A percentile compares a stretch with the other conserved stretches of the same genome.
Evolutionary conservation across 2,113 vertebrate genomes (phyloP).

Genomic region (Lagopus leucura): DNA sequence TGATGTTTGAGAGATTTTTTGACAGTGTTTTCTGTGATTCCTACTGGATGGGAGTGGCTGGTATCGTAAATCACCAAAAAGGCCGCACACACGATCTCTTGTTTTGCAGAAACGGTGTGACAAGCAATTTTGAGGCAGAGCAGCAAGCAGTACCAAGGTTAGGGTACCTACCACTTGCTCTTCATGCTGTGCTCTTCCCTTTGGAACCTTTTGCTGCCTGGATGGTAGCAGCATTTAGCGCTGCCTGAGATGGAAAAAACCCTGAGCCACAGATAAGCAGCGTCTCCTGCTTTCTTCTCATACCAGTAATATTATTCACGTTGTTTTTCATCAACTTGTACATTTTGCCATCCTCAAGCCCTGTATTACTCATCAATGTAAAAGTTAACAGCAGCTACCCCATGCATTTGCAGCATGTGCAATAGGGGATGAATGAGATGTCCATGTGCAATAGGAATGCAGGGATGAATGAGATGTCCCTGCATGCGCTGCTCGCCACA

Average conservation of each 20-base stretch:
- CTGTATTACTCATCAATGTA: background rate
- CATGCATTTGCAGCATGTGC: rapidly evolving
- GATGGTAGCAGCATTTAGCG: background rate
- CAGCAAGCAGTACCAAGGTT: background rate
- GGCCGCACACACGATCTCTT: rapidly evolving
- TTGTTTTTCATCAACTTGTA: background rate
- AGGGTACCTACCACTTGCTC: background rate
- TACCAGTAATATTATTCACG: rapidly evolving
- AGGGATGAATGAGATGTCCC: background rate
- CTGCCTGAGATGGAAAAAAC: background rate
- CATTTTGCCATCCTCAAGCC: background rate
- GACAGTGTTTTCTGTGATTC: background rate
- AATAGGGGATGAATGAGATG: background rate
- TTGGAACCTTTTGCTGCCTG: background rate
- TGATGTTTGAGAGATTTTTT: background rate
- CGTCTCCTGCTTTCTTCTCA: background rate
- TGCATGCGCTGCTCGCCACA: background rate
- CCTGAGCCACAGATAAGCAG: background rate
- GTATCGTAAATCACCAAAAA: background rate
- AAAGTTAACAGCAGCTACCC: background rate
- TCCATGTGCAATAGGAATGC: background rate
- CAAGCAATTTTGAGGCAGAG: background rate
- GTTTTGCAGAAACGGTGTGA: background rate
- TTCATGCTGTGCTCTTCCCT: background rate
- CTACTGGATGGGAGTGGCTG: background rate